Conservation (phyloP, 1,140 invertebrate genomes). For the Drosophila lacertosa region DNA sequence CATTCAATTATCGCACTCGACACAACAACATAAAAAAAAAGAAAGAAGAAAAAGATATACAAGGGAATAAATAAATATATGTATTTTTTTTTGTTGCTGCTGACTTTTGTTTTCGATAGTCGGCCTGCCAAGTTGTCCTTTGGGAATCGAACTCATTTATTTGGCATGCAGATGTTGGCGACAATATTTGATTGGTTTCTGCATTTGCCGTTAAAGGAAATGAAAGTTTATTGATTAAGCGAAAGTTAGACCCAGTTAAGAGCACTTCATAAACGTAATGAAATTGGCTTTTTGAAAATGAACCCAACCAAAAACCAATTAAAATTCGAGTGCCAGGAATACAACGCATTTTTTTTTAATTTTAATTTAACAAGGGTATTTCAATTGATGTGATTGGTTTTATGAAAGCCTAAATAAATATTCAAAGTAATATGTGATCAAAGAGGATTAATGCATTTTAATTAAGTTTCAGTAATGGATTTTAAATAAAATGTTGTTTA, state of each 20-base stretch:
- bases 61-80: not conserved
- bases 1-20: conserved; percentile 62
- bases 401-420: too few species aligned
- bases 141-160: conserved; percentile 15
- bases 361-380: not conserved
- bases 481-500: too few species aligned
- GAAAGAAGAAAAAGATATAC: conserved; percentile 20
- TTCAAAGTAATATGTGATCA: too few species aligned
- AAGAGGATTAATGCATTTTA: too few species aligned
- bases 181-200: conserved; percentile 41
- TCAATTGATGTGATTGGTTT: not conserved
- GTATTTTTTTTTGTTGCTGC: not conserved
- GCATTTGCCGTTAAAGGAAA: conserved; percentile 15
- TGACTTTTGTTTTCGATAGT: conserved; percentile 10
- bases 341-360: not conserved
- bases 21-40: conserved; percentile 21
- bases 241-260: conserved; percentile 1
- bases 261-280: conserved; percentile 21
- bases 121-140: conserved; percentile 9
- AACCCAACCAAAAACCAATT: not conserved
- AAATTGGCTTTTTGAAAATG: not conserved
- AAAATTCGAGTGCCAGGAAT: not conserved
- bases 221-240: conserved; percentile 21
- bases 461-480: too few species aligned
- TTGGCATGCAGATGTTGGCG: conserved; percentile 36